Percentiles rank a stretch among this genome's conserved stretches.
These are phyloP conservation scores for Pagrus major DNA, from an alignment of 2,113 vertebrate genomes.

Conservation along the genomic window DNA sequence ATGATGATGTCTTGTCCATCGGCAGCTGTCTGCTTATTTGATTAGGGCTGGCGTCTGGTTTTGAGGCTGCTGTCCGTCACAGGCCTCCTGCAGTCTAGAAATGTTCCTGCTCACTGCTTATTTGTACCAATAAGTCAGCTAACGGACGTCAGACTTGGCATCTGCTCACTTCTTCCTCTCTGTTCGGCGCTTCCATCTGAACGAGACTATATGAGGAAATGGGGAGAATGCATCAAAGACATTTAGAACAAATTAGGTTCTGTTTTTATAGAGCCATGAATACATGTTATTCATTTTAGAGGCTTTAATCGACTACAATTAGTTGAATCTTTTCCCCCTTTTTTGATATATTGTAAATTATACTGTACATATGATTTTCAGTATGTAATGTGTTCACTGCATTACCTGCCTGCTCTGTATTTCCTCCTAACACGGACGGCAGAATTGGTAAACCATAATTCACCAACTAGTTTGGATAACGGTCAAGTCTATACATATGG, in stretches of 20 bases:
- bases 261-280: neutral
- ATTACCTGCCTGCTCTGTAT: neutral
- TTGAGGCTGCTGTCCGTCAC: slow-evolving; percentile 33
- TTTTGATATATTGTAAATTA: neutral
- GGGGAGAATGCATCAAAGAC: neutral
- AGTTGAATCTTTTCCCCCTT: neutral
- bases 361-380: neutral
- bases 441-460: neutral
- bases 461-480: neutral
- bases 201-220: neutral
- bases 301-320: neutral
- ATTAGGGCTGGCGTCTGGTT: slow-evolving; percentile 66
- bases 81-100: slow-evolving; percentile 36
- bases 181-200: neutral
- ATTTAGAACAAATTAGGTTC: neutral
- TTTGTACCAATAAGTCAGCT: slow-evolving; percentile 48
- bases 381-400: neutral
- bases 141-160: slow-evolving; percentile 22
- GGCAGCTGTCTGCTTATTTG: slow-evolving; percentile 69
- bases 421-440: neutral
- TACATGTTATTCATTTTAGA: too few relatives aligned
- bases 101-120: slow-evolving; percentile 47
- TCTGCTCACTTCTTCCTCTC: neutral
- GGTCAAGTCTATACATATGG: neutral
- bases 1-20: slow-evolving; percentile 46